Evolutionary conservation across 2,113 vertebrate genomes (phyloP).

Genomic region (Lampris megalopsis): DNA sequence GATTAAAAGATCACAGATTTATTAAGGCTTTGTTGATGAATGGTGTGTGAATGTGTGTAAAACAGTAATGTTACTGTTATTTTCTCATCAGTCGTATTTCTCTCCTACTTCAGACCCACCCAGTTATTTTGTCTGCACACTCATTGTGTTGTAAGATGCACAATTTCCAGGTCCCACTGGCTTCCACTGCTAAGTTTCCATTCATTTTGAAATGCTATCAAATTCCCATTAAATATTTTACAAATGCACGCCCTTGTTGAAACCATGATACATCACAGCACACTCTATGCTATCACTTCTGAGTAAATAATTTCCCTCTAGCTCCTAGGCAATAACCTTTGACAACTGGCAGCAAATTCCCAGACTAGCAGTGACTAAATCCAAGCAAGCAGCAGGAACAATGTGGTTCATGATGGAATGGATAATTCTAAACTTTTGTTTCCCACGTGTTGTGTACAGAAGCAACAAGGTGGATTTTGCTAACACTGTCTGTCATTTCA

Average conservation of each 20-base stretch:
- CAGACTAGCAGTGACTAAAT: slow-evolving; percentile 4
- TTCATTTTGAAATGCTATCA: not conserved
- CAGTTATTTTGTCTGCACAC: not conserved
- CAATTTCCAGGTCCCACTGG: not conserved
- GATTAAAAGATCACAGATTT: slow-evolving; percentile 65
- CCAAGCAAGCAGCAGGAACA: not conserved
- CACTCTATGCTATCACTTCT: not conserved
- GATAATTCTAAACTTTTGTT: not conserved
- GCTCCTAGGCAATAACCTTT: not conserved
- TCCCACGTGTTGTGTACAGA: not conserved
- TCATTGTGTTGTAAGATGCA: not conserved
- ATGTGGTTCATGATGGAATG: not conserved
- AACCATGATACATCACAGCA: not conserved
- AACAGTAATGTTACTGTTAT: slow-evolving; percentile 1
- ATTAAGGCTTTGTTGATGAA: slow-evolving; percentile 47
- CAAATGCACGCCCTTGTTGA: slow-evolving; percentile 13
- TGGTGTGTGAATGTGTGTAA: not conserved
- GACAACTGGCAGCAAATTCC: not conserved
- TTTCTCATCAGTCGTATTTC: not conserved
- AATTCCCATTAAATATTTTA: slow-evolving; percentile 23
- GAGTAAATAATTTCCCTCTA: slow-evolving; percentile 3
- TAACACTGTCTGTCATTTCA: not conserved
- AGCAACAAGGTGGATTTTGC: not conserved
- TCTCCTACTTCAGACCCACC: not conserved
- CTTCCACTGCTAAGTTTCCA: not conserved